Evolutionary conservation across 2,888 invertebrate genomes (phyloP).

Genomic region (Bruchidius siliquastri): DNA sequence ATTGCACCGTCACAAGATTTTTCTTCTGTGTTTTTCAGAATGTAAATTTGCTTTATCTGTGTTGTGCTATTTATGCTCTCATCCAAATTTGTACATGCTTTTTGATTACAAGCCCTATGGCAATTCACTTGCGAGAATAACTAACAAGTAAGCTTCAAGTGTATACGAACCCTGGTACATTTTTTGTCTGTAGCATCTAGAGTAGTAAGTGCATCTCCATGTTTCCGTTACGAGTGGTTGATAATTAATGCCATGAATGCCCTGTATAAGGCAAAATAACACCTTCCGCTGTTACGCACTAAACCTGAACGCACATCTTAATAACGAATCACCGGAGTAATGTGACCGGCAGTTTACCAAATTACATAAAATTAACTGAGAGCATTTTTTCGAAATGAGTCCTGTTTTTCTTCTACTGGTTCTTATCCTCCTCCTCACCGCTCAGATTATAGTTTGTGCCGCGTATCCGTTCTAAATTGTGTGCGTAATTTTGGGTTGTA

Average conservation of each 20-base stretch:
- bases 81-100: too few species aligned
- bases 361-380: constrained; percentile 12
- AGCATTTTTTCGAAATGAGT: constrained; percentile 1
- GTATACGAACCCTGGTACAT: too few species aligned
- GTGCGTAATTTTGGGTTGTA: background rate
- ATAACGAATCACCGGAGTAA: constrained; percentile 8
- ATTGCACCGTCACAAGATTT: too few species aligned
- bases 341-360: constrained; percentile 10
- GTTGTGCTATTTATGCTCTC: too few species aligned
- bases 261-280: constrained; percentile 8
- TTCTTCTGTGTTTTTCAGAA: too few species aligned
- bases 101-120: too few species aligned
- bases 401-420: background rate
- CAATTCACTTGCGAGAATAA: too few species aligned
- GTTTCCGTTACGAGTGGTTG: background rate
- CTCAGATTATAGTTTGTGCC: background rate
- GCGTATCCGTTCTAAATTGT: background rate
- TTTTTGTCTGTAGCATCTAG: background rate
- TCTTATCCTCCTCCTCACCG: background rate
- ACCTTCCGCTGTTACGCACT: constrained; percentile 13
- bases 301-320: constrained; percentile 8
- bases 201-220: background rate
- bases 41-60: too few species aligned
- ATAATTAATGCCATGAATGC: background rate
- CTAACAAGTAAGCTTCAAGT: too few species aligned